Base-by-base conservation (phyloP, 2,888 invertebrate genomes). In the Sarcophaga carnaria region DNA sequence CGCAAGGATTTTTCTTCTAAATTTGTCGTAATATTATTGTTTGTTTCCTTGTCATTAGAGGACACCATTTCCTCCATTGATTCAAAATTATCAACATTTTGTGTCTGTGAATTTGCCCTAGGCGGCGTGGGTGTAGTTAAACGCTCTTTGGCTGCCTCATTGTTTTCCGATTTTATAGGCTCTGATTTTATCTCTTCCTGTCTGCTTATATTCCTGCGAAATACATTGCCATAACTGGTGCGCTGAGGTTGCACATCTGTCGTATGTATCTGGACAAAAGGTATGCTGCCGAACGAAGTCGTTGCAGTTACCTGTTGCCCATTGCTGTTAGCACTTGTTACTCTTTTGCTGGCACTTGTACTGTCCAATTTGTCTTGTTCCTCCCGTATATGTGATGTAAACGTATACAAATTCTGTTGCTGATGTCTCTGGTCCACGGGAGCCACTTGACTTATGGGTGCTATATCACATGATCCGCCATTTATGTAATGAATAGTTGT, bases 141-240 rank as follows among this genome's bases (percentile, higher is more conserved):
- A 10, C 91, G 88, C 4, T 92, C 92, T 84, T 92, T 92, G 6
- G 90, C 88, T 0, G 90, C 89, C 17, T 91, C 91, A 10, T 91
- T 89, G 76, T 89, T 89, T 88, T 93, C 93, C 0, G 92, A 93
- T 83, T 93, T 93, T 47, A 93, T 93, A 10, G 93, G 91, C 75
- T 93, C 93, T 0, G 93, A 92, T 88, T 93, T 93, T n/a, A 93
- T 93, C 88, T 93, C 92, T 62, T 92, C 92, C 14, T 90, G 89
- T 64, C 88, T 90, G 25, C 72, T 88, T 11, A 88, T 90, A 59
- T 90, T 91, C 5, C 92, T 90, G 10, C 92, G 90, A 71, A 91
- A 93, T 11, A 91, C 91, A 86, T 92, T 92, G 63, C 90, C 91
- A 86, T 91, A 92, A 72, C 90, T 92, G 20, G 90, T 91, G 8